Evolutionary conservation across 2,888 invertebrate species (phyloP), one percentile per base, ranked within the genome.

Genomic region (Matsumyia berberina): DNA sequence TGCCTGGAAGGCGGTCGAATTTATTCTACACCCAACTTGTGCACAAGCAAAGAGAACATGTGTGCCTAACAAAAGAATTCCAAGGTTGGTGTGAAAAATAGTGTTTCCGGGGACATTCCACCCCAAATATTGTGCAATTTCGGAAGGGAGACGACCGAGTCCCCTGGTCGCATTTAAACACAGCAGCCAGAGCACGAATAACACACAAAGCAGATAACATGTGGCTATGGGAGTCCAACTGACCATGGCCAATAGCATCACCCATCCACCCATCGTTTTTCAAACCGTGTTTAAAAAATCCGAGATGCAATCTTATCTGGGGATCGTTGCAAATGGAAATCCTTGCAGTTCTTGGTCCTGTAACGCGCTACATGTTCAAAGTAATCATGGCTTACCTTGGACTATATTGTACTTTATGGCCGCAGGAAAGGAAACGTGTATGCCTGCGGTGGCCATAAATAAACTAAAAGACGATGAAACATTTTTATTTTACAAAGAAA

Each of bases 371-470:
- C 60, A 72, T 73, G 66, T 53, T 83, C 66, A 62, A 67, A 73
- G 83, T 83, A 79, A 83, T 83, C 83, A 83, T 57, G 64, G 79
- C 62, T 79, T 79, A 79, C 78, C 83, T 83, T 79, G 83, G 83
- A 73, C 79, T 79, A 69, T 79, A 79, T 83, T 83, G 73, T 83
- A 33, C 57, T 79, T 83, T 64, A 83, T 74, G 69, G 73, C 79
- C 79, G 69, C 67, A 74, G 73, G 79, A 55, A n/a, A 8, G 39
- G 29, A 12, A 33, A 29, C 9, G 12, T 33, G 44, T 55, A n/a
- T 69, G 55, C 24, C 24, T 33, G 29, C 44, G 64, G 29, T n/a
- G 15, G 29, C 12, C 19, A 74, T 67, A 69, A 73, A 62, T 55
- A 80, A 69, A 46, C 46, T 9, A 69, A 51, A 17, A 64, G 64